Conservation (phyloP, 2,113 vertebrate genomes). For the Hippolais icterina region DNA sequence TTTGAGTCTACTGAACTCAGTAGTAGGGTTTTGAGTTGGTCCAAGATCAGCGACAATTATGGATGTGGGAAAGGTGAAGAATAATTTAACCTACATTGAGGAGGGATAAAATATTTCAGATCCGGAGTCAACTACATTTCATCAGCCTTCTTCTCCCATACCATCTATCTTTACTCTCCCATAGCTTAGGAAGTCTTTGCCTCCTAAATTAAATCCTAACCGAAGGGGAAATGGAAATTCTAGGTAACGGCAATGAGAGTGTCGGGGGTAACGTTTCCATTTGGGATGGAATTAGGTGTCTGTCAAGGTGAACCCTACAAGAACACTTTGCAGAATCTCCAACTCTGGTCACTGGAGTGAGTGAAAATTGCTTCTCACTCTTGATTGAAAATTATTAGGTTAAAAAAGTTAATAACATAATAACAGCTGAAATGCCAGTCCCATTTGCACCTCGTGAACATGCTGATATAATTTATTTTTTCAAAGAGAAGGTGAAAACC, state of each 20-base stretch:
- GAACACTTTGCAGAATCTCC: conserved; percentile 1
- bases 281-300: conserved; percentile 38
- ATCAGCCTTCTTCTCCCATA: conserved; percentile 66
- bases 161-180: conserved; percentile 64
- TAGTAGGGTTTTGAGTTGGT: conserved; percentile 73
- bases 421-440: conserved; percentile 62
- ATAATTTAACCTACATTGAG: conserved; percentile 74
- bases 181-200: conserved; percentile 63
- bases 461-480: conserved; percentile 55
- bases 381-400: conserved; percentile 62
- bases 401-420: conserved; percentile 58
- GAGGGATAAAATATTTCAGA: conserved; percentile 75
- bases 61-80: conserved; percentile 76
- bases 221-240: conserved; percentile 62
- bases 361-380: conserved; percentile 53
- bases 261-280: conserved; percentile 22
- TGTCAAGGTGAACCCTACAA: conserved; percentile 20
- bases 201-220: conserved; percentile 70
- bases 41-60: conserved; percentile 73
- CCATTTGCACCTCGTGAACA: conserved; percentile 36
- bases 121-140: conserved; percentile 70
- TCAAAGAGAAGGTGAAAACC: conserved; percentile 55
- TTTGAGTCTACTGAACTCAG: conserved; percentile 67
- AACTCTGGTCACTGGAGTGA: conserved; percentile 19
- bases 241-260: conserved; percentile 11